Evolutionary conservation across 2,113 vertebrate species (phyloP).

Genomic region (Channa maculata): DNA sequence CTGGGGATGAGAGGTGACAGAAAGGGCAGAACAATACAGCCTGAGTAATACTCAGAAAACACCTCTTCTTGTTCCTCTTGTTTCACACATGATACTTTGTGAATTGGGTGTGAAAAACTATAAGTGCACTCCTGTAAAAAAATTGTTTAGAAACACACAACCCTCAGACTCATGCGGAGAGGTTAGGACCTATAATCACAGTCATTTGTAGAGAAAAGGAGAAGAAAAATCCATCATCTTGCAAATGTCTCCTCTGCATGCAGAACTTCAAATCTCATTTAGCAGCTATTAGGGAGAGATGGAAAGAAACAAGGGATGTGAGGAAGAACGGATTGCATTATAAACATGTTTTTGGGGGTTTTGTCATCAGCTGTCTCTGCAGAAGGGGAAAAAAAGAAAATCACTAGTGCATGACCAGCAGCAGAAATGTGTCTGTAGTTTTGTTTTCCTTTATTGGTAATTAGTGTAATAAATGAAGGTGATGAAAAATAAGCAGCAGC

Average conservation of each 20-base stretch:
- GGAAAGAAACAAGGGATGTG: constrained; percentile 7
- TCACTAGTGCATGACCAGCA: not conserved
- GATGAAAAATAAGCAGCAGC: constrained; percentile 12
- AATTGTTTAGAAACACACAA: constrained; percentile 2
- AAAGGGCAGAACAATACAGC: constrained; percentile 1
- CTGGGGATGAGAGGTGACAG: not conserved
- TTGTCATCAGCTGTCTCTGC: constrained; percentile 9
- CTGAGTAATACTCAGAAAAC: constrained; percentile 24
- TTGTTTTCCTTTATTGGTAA: not conserved
- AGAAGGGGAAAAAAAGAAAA: not conserved
- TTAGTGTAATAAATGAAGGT: not conserved
- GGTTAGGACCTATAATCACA: constrained; percentile 45
- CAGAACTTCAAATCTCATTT: constrained; percentile 53
- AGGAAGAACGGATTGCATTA: constrained; percentile 27
- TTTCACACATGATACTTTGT: constrained; percentile 37
- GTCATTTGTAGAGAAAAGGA: constrained; percentile 11
- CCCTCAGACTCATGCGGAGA: constrained; percentile 1
- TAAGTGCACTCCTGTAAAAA: constrained; percentile 8
- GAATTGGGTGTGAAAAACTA: constrained; percentile 40
- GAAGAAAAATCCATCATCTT: constrained; percentile 24
- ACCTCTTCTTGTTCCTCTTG: constrained; percentile 19
- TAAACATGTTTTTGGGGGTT: constrained; percentile 10
- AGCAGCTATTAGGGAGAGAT: constrained; percentile 35
- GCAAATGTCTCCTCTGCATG: constrained; percentile 30
- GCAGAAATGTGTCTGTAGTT: constrained; percentile 5